These are phyloP conservation scores for Parus major DNA, from an alignment of 2,113 vertebrate species.

Conservation along the genomic window DNA sequence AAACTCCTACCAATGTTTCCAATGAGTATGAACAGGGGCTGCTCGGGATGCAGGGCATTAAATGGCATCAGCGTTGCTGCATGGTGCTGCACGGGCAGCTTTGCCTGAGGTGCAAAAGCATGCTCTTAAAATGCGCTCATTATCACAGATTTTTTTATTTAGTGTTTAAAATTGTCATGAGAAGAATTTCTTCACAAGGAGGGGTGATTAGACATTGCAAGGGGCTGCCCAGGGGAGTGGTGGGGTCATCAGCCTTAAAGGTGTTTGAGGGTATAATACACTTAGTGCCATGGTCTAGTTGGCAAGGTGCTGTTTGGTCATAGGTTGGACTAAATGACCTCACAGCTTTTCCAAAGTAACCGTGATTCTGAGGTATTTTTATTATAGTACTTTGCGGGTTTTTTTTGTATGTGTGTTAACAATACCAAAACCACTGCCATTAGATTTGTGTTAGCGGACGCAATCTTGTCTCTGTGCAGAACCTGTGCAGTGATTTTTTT, in stretches of 20 bases:
- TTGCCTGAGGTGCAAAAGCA: rapidly evolving
- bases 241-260: not conserved
- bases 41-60: rapidly evolving
- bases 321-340: rapidly evolving
- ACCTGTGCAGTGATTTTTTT: rapidly evolving
- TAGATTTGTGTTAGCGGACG: not conserved
- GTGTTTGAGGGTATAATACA: not conserved
- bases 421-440: rapidly evolving
- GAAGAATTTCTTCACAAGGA: rapidly evolving
- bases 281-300: not conserved
- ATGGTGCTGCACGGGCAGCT: rapidly evolving
- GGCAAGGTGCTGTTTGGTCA: not conserved
- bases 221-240: rapidly evolving
- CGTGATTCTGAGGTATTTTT: not conserved
- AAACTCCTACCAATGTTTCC: rapidly evolving
- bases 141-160: rapidly evolving
- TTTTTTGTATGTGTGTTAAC: rapidly evolving
- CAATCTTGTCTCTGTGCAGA: rapidly evolving
- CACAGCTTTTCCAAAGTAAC: not conserved
- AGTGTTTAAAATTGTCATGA: rapidly evolving
- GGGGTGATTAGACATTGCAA: rapidly evolving
- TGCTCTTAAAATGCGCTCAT: rapidly evolving
- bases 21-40: not conserved
- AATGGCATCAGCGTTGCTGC: rapidly evolving
- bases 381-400: rapidly evolving